phyloP scores from a whole-genome alignment of 2,797 vertebrate genomes.

The Chaenodraco wilsoni region DNA sequence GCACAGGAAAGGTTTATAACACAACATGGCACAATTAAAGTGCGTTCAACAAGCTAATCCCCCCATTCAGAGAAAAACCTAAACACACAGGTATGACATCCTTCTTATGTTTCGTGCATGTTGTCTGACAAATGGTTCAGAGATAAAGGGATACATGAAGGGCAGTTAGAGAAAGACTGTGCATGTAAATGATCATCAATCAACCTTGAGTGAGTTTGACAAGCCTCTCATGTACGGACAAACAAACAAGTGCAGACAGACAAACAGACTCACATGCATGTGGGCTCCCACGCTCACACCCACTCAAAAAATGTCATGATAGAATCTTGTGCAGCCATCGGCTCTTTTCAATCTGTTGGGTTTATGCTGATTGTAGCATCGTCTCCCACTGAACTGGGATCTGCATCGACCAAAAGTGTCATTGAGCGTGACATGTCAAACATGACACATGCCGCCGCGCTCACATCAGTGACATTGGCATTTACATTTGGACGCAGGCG shows the following conservation, averaged over 20 bases:
- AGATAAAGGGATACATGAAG: constrained; percentile 2
- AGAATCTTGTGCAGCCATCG: constrained; percentile 23
- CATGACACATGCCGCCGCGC: constrained; percentile 56
- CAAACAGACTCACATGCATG: constrained; percentile 33
- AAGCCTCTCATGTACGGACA: constrained; percentile 11
- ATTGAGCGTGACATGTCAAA: constrained; percentile 37
- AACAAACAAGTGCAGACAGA: constrained; percentile 35
- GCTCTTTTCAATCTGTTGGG: constrained; percentile 39
- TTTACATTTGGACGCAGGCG: constrained; percentile 47
- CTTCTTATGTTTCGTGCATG: constrained; percentile 1
- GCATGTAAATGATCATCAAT: constrained; percentile 35
- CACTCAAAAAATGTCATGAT: constrained; percentile 43
- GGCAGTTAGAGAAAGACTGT: background rate
- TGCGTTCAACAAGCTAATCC: constrained; percentile 18
- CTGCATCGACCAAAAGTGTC: constrained; percentile 33
- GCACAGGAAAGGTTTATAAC: constrained; percentile 3
- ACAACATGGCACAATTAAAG: constrained; percentile 13
- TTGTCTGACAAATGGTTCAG: constrained; percentile 22
- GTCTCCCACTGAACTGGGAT: constrained; percentile 37
- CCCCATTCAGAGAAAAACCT: background rate
- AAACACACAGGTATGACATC: background rate
- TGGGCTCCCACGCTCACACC: constrained; percentile 54
- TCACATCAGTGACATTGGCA: constrained; percentile 44
- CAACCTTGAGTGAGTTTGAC: constrained; percentile 40
- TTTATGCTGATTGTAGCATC: constrained; percentile 22